Conservation (phyloP, 2,888 invertebrate genomes). For the Steromphala cineraria region DNA sequence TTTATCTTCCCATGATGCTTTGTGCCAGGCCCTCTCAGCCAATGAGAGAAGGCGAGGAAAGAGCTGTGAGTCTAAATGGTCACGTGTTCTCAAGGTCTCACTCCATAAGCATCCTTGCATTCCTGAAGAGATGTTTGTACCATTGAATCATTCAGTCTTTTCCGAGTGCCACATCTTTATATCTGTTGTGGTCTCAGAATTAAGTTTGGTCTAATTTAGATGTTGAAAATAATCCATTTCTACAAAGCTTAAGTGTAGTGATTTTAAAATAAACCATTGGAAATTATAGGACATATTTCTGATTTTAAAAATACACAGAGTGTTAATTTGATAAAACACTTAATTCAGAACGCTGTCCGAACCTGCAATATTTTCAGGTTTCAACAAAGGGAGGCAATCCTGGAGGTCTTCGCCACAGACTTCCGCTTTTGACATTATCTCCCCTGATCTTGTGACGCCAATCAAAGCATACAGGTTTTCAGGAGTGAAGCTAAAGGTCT, state of each 20-base stretch:
- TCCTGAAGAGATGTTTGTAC: slow-evolving; percentile 33
- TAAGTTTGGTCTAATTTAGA: too few relatives aligned
- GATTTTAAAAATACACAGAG: too few relatives aligned
- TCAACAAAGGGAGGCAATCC: slow-evolving; percentile 49
- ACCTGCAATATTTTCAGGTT: slow-evolving; percentile 67
- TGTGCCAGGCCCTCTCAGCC: slow-evolving; percentile 60
- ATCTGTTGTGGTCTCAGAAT: too few relatives aligned
- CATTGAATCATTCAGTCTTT: too few relatives aligned
- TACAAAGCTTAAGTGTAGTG: too few relatives aligned
- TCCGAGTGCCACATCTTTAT: too few relatives aligned
- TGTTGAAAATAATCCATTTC: too few relatives aligned
- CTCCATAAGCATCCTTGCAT: slow-evolving; percentile 53
- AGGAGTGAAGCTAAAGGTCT: slow-evolving; percentile 50
- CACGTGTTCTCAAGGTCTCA: slow-evolving; percentile 44
- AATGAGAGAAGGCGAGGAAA: slow-evolving; percentile 48
- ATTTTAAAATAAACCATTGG: too few relatives aligned
- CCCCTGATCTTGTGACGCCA: slow-evolving; percentile 29
- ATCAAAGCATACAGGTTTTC: slow-evolving; percentile 51
- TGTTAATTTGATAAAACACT: too few relatives aligned
- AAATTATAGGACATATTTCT: too few relatives aligned
- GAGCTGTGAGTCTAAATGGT: slow-evolving; percentile 40
- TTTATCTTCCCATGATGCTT: slow-evolving; percentile 49
- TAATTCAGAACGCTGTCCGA: not conserved
- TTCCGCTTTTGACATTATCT: slow-evolving; percentile 31
- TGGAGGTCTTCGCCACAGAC: slow-evolving; percentile 47